These are phyloP conservation scores for Liopterus haemorrhoidalis DNA, from an alignment of 2,888 invertebrate genomes.

Conservation along the genomic window DNA sequence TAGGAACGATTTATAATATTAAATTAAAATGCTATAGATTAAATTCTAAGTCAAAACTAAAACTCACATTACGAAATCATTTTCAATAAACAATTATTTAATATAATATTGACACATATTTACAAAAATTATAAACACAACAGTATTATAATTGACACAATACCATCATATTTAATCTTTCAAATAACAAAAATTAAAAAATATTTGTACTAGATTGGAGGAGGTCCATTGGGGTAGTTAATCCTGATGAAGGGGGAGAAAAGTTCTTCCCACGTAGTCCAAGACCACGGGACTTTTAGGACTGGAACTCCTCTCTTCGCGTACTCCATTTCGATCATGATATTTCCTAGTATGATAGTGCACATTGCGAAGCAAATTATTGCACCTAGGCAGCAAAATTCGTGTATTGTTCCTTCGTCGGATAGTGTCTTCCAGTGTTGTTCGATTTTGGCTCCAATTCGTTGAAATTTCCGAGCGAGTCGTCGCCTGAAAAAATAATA, in stretches of 20 bases:
- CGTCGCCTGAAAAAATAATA: slow-evolving; percentile 33
- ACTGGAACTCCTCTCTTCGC: slow-evolving; percentile 30
- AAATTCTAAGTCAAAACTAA: no score
- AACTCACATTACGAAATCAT: no score
- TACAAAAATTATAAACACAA: no score
- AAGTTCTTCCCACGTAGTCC: slow-evolving; percentile 19
- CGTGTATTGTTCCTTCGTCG: slow-evolving; percentile 37
- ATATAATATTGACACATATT: no score
- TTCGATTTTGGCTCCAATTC: slow-evolving; percentile 29
- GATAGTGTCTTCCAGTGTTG: slow-evolving; percentile 35
- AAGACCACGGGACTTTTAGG: slow-evolving; percentile 8
- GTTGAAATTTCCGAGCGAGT: slow-evolving; percentile 29
- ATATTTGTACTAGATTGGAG: no score
- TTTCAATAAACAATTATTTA: no score
- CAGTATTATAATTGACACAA: no score
- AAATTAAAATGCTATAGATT: no score
- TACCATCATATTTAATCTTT: no score
- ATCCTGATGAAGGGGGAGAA: background rate
- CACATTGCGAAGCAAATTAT: slow-evolving; percentile 42
- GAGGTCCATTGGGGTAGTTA: background rate
- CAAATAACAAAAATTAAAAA: no score
- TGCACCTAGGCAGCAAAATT: slow-evolving; percentile 40
- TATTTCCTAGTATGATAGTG: slow-evolving; percentile 40
- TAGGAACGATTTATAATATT: no score
- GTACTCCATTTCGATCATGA: slow-evolving; percentile 41